Percentiles rank a stretch among this genome's conserved stretches.
Conservation (phyloP, 2,113 vertebrate genomes). For the Pristiophorus japonicus region DNA sequence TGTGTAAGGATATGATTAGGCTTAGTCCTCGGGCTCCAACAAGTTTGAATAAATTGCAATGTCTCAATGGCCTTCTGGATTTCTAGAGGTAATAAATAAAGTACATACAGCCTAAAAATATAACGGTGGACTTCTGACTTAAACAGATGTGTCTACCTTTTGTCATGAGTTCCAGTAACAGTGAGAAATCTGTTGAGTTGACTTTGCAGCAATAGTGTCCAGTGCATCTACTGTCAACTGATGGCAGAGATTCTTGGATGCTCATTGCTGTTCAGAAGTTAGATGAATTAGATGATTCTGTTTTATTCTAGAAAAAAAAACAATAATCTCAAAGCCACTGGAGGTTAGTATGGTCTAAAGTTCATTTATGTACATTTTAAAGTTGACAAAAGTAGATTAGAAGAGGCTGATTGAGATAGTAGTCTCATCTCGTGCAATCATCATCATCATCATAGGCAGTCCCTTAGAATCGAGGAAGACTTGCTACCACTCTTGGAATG, state of each 20-base stretch:
- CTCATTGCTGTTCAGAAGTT: not conserved
- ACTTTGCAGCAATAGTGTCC: not conserved
- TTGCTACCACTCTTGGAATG: too few relatives aligned
- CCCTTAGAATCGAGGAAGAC: too few relatives aligned
- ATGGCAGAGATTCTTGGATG: not conserved
- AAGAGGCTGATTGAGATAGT: not conserved
- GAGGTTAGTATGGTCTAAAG: not conserved
- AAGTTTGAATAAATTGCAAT: not conserved
- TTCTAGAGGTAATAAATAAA: not conserved
- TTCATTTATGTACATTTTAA: not conserved
- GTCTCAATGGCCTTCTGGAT: not conserved
- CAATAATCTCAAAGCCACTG: not conserved
- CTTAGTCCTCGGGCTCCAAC: not conserved
- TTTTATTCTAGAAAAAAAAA: not conserved
- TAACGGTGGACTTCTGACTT: not conserved
- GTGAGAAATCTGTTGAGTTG: not conserved
- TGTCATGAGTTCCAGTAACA: not conserved
- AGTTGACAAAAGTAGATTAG: not conserved
- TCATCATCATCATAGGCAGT: too few relatives aligned
- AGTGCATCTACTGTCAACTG: not conserved
- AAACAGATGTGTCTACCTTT: too few relatives aligned
- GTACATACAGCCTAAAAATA: not conserved
- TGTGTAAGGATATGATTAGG: not conserved
- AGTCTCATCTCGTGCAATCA: not conserved
- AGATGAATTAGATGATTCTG: not conserved